These are phyloP conservation scores for Heliconius ethilla DNA, from an alignment of 2,888 invertebrate genomes.

Conservation along the genomic window DNA sequence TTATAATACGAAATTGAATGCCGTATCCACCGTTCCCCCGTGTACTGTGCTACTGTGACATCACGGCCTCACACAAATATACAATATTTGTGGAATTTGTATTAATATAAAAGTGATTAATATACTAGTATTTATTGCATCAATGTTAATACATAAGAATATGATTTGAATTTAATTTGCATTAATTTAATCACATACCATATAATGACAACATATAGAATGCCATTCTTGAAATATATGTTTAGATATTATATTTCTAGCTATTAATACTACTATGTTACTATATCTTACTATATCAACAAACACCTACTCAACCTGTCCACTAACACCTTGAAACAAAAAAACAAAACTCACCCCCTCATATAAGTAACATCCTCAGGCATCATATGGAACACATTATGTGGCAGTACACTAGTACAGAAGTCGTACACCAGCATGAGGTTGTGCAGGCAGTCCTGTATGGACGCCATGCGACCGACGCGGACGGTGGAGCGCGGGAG, in stretches of 20 bases:
- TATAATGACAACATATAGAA: neutral
- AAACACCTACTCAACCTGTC: no score
- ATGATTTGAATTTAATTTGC: constrained; percentile 1
- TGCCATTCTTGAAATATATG: neutral
- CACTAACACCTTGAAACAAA: no score
- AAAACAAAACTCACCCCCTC: constrained; percentile 85
- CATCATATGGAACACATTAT: constrained; percentile 95
- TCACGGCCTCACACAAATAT: neutral
- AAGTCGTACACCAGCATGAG: constrained; percentile 93
- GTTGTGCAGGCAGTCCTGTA: constrained; percentile 95
- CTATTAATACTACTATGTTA: no score
- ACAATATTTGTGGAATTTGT: neutral
- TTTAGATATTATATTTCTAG: neutral
- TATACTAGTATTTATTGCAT: constrained; percentile 6
- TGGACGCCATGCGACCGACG: constrained; percentile 85
- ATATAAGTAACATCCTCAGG: constrained; percentile 98
- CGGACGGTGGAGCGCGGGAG: constrained; percentile 80
- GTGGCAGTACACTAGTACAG: constrained; percentile 91
- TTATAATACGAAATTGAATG: no score
- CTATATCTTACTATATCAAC: neutral
- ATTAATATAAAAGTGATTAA: neutral
- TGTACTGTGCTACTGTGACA: no score
- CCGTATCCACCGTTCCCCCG: no score
- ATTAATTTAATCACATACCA: constrained; percentile 5
- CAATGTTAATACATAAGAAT: neutral